Conservation (phyloP, 2,888 invertebrate genomes). For the Aphodius sticticus region DNA sequence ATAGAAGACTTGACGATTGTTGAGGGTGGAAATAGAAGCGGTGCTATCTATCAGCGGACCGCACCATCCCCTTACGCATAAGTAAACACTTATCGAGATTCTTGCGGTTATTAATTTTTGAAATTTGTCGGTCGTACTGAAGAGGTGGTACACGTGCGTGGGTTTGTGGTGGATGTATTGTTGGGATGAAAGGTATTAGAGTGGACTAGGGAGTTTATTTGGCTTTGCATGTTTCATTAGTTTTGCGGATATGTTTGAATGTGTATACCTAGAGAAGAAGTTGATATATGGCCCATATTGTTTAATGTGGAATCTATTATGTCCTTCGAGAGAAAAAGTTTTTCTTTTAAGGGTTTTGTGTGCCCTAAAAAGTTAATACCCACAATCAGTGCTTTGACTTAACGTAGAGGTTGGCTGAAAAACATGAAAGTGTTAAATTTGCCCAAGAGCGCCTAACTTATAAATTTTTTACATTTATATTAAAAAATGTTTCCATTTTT, state of each 20-base stretch:
- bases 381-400: too few relatives aligned
- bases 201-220: background rate
- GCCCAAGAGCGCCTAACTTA: too few relatives aligned
- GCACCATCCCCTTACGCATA: background rate
- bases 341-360: too few relatives aligned
- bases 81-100: conserved; percentile 49
- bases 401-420: too few relatives aligned
- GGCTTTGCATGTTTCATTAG: background rate
- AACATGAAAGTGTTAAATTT: too few relatives aligned
- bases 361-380: too few relatives aligned
- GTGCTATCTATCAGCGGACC: background rate
- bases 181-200: background rate
- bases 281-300: too few relatives aligned
- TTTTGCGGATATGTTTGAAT: background rate
- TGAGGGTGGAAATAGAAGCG: conserved; percentile 13
- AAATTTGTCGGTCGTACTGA: conserved; percentile 32
- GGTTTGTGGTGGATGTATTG: background rate
- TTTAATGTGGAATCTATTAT: too few relatives aligned
- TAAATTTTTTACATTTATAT: too few relatives aligned
- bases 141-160: background rate
- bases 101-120: conserved; percentile 50
- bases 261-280: background rate
- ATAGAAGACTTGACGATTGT: background rate
- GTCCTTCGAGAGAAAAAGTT: too few relatives aligned
- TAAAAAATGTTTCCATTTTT: too few relatives aligned